Evolutionary conservation across 2,113 vertebrate genomes (phyloP).

Genomic region (Lipophrys pholis): DNA sequence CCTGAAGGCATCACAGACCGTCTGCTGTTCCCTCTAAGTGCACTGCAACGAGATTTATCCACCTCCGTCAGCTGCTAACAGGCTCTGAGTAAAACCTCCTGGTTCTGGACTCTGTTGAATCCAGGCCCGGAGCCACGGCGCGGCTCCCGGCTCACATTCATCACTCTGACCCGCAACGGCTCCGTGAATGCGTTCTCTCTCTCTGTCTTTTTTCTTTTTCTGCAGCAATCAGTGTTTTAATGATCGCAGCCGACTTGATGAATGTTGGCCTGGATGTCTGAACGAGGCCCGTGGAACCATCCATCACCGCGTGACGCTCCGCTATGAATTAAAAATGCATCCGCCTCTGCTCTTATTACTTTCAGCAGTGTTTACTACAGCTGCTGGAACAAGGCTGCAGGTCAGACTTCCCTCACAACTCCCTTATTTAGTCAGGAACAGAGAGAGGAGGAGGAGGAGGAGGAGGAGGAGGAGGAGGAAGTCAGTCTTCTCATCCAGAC

Average conservation of each 20-base stretch:
- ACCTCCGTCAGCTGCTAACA: no score
- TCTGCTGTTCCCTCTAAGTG: no score
- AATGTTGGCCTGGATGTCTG: constrained; percentile 37
- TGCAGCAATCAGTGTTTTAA: constrained; percentile 43
- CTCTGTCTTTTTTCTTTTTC: not conserved
- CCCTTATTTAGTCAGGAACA: constrained; percentile 82
- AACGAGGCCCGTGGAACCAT: constrained; percentile 36
- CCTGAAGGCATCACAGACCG: no score
- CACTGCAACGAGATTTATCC: no score
- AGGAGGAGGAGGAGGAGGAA: no score
- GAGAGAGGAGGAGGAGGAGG: constrained; percentile 16
- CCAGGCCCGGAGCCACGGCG: no score
- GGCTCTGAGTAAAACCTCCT: not conserved
- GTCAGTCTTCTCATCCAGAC: constrained; percentile 30
- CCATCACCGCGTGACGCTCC: constrained; percentile 44
- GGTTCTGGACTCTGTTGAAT: constrained; percentile 19
- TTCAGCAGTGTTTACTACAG: constrained; percentile 37
- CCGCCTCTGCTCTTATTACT: constrained; percentile 34
- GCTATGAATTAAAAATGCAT: constrained; percentile 62
- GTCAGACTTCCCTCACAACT: constrained; percentile 54
- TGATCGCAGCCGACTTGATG: constrained; percentile 49
- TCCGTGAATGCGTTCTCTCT: not conserved
- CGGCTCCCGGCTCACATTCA: constrained; percentile 31
- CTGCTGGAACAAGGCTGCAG: constrained; percentile 43
- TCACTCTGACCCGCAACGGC: constrained; percentile 35